These are phyloP conservation scores for Leiothrix lutea DNA, from an alignment of 2,113 vertebrate species.

Conservation along the genomic window DNA sequence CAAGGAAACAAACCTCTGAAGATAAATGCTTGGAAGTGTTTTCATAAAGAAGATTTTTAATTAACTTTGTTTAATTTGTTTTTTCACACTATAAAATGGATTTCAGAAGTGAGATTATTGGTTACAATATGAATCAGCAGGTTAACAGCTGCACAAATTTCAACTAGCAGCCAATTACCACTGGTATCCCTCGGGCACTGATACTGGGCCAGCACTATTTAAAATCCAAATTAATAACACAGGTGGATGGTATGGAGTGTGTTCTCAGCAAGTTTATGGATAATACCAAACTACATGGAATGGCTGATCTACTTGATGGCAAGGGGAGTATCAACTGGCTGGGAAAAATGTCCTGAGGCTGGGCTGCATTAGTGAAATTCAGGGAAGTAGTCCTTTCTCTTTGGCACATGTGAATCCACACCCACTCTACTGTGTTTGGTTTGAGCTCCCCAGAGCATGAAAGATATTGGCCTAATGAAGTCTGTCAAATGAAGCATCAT, in stretches of 20 bases:
- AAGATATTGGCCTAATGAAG: neutral
- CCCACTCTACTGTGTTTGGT: neutral
- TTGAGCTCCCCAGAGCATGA: neutral
- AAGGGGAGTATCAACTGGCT: neutral
- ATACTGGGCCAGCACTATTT: neutral
- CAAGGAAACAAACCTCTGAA: neutral
- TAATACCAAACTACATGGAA: neutral
- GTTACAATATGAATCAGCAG: neutral
- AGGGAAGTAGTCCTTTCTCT: neutral
- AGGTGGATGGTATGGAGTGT: neutral
- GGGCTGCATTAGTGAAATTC: neutral
- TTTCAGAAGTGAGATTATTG: neutral
- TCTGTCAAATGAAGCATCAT: neutral
- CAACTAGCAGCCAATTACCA: neutral
- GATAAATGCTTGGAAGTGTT: neutral
- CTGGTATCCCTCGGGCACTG: neutral
- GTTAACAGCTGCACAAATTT: neutral
- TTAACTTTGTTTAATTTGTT: neutral
- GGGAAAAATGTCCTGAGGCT: neutral
- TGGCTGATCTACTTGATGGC: neutral
- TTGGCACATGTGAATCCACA: neutral
- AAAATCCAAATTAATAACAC: neutral
- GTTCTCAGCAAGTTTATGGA: neutral
- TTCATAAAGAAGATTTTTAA: neutral
- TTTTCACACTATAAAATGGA: neutral